Conservation (phyloP, 1,140 invertebrate genomes). For the Drosophila lacteicornis region DNA sequence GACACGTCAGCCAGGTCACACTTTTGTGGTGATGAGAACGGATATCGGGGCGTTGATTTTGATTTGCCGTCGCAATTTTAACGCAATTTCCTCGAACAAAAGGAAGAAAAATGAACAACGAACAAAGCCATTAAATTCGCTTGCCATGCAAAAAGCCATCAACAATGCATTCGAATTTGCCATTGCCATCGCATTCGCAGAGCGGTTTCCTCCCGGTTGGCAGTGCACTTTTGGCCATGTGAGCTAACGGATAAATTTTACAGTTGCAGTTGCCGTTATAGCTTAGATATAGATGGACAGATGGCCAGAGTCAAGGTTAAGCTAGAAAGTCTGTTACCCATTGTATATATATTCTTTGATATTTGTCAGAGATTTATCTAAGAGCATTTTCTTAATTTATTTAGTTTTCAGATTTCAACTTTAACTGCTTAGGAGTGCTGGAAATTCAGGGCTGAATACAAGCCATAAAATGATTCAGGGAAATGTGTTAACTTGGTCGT, state of each 20-base stretch:
- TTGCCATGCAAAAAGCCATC: slow-evolving; percentile 51
- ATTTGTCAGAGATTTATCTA: background rate
- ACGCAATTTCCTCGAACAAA: slow-evolving; percentile 64
- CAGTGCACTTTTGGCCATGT: slow-evolving; percentile 37
- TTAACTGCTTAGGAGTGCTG: background rate
- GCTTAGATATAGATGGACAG: slow-evolving; percentile 4
- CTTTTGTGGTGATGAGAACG: slow-evolving; percentile 16
- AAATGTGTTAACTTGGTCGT: too few relatives aligned
- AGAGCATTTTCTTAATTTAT: background rate
- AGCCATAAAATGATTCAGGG: too few relatives aligned
- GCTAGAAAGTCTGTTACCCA: too few relatives aligned
- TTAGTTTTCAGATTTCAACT: background rate
- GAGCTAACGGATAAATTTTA: slow-evolving; percentile 45
- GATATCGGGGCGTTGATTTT: slow-evolving; percentile 15
- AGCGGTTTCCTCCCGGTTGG: slow-evolving; percentile 15
- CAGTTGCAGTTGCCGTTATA: slow-evolving; percentile 14
- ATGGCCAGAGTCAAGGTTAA: slow-evolving; percentile 7
- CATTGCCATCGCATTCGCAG: slow-evolving; percentile 3
- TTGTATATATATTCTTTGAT: too few relatives aligned
- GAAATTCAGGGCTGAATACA: background rate
- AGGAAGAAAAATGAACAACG: background rate
- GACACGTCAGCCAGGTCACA: slow-evolving; percentile 47
- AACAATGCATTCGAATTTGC: slow-evolving; percentile 44
- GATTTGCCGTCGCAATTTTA: slow-evolving; percentile 54
- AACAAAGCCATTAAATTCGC: slow-evolving; percentile 68